Conservation (phyloP, 2,797 vertebrate genomes). For the Fundulus diaphanus region DNA sequence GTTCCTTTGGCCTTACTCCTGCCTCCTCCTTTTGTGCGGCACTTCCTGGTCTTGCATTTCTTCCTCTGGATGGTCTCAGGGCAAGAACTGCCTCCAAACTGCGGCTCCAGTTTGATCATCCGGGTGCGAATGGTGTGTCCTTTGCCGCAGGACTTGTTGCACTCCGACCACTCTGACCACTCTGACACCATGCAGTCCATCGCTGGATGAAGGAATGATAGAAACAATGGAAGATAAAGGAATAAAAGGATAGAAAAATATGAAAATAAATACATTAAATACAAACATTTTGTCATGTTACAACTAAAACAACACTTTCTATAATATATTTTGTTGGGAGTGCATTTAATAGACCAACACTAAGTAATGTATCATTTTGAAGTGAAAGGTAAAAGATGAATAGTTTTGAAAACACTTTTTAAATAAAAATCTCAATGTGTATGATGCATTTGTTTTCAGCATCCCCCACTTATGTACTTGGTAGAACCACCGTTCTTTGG, state of each 20-base stretch:
- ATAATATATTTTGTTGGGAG: not conserved
- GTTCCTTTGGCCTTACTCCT: constrained; percentile 43
- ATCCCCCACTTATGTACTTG: not conserved
- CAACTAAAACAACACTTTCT: not conserved
- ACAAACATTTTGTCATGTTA: not conserved
- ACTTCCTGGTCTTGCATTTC: constrained; percentile 93
- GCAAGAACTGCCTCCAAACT: constrained; percentile 90
- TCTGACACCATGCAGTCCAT: constrained; percentile 93
- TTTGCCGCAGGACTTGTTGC: constrained; percentile 97
- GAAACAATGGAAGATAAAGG: not conserved
- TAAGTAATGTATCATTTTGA: not conserved
- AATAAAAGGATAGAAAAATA: not conserved
- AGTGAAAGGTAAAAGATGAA: not conserved
- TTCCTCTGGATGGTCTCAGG: constrained; percentile 94
- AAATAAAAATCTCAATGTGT: not conserved
- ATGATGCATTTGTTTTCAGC: not conserved
- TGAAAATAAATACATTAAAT: not conserved
- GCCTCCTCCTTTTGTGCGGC: constrained; percentile 83
- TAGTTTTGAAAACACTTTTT: not conserved
- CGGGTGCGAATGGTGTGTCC: constrained; percentile 95
- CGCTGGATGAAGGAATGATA: constrained; percentile 71
- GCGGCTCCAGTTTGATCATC: constrained; percentile 92
- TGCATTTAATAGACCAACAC: not conserved
- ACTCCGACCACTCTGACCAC: constrained; percentile 96
- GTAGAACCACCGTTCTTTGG: not conserved